phyloP scores from a whole-genome alignment of 2,888 invertebrate species.

The Hedya salicella region DNA sequence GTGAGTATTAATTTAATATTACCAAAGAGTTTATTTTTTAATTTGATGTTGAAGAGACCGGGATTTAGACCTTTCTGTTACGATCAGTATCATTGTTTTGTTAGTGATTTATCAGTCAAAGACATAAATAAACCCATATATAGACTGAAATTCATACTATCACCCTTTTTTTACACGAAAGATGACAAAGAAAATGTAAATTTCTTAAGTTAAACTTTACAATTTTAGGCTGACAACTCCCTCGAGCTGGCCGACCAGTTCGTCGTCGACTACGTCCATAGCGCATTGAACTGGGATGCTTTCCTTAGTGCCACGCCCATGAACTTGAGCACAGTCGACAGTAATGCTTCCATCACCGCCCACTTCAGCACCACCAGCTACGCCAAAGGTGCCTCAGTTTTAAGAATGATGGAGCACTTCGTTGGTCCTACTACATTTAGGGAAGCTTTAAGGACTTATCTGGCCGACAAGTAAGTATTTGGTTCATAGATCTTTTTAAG shows the following conservation, averaged over 20 bases:
- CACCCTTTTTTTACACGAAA: no score
- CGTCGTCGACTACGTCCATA: slow-evolving; percentile 88
- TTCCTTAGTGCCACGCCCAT: slow-evolving; percentile 68
- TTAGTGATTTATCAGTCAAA: no score
- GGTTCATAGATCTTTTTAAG: background rate
- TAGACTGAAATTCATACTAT: no score
- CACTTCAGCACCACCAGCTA: slow-evolving; percentile 89
- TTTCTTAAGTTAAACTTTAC: background rate
- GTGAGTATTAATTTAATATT: slow-evolving; percentile 58
- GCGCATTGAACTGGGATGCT: slow-evolving; percentile 86
- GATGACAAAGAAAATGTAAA: background rate
- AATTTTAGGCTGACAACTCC: slow-evolving; percentile 65
- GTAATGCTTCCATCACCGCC: slow-evolving; percentile 78
- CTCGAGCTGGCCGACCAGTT: slow-evolving; percentile 85
- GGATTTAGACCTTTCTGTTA: no score
- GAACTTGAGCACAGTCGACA: slow-evolving; percentile 83
- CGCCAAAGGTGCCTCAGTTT: slow-evolving; percentile 87
- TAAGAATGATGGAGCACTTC: slow-evolving; percentile 88
- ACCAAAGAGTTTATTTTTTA: no score
- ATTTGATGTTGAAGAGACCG: no score
- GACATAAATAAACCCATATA: no score
- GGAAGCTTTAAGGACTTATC: slow-evolving; percentile 84
- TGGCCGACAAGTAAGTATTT: slow-evolving; percentile 80
- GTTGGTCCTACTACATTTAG: slow-evolving; percentile 84
- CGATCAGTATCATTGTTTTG: no score